Conservation (phyloP, 2,113 vertebrate species). For the Solea solea region DNA sequence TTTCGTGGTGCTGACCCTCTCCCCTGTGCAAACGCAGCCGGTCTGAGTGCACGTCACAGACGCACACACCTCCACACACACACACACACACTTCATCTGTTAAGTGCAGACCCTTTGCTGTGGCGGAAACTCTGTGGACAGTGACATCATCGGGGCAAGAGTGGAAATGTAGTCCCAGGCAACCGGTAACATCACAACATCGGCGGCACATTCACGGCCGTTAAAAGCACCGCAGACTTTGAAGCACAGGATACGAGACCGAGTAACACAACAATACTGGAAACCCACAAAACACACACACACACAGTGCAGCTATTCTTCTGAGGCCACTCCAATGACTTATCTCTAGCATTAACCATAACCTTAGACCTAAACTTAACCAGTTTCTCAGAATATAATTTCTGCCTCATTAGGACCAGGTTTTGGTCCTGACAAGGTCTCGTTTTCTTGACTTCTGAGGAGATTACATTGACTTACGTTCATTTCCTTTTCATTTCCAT, state of each 20-base stretch:
- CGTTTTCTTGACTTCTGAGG: no score
- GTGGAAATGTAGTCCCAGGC: conserved; percentile 45
- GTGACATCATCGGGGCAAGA: conserved; percentile 64
- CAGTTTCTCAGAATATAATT: background rate
- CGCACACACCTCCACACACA: conserved; percentile 21
- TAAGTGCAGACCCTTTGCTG: conserved; percentile 32
- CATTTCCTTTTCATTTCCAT: no score
- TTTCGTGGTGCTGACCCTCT: conserved; percentile 54
- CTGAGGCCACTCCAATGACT: no score
- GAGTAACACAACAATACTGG: background rate
- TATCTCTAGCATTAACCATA: no score
- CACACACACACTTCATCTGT: conserved; percentile 39
- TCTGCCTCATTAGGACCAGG: no score
- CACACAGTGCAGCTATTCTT: background rate
- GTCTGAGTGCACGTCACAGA: conserved; percentile 21
- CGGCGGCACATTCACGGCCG: conserved; percentile 6
- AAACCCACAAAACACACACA: background rate
- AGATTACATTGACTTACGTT: no score
- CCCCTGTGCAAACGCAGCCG: conserved; percentile 50
- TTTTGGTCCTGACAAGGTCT: no score
- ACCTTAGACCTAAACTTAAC: background rate
- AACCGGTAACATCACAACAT: conserved; percentile 37
- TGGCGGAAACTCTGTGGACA: conserved; percentile 59
- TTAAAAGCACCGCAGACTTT: conserved; percentile 5
- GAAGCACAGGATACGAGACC: background rate